Base-by-base conservation (phyloP, 2,113 vertebrate genomes). In the Ptilonorhynchus violaceus region DNA sequence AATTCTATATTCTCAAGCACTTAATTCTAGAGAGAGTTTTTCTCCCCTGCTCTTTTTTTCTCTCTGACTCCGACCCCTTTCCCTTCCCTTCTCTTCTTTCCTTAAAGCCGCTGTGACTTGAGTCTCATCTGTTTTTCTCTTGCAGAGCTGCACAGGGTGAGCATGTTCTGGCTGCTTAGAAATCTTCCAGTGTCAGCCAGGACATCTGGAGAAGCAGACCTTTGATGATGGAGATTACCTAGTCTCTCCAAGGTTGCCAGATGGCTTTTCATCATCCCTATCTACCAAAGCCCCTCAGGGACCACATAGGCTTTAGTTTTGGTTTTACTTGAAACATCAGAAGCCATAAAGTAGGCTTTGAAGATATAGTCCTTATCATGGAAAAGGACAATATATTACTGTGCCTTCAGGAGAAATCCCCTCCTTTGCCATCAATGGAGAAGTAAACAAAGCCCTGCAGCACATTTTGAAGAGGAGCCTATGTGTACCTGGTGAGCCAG, bases 401-500 rank as follows among this genome's bases (percentile, higher is more conserved):
- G 37, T 39, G 64, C 44, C 41, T 72, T 58, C 23, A 33, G 59
- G 30, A 59, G 52, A 59, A 92, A 77, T 59, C 13, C 18, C 55
- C 42, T 66, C 17, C 69, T 88, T 39, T 69, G 41, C 19, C 59
- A 8, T 50, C 7, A 7, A 10, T 17, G 30, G 27, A 58, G 59
- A 69, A 72, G n/a, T 27, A 91, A 90, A 73, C 1, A 5, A 42
- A 93, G 44, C 14, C 53, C 49, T 28, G 42, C 13, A 67, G 49
- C 20, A 4, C 15, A 49, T 64, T 56, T 21, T 82, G 60, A 56
- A 46, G 55, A 22, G 52, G 33, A 18, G 8, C 4, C 15, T 35
- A 0, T 3, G 22, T 27, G 6, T n/a, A 21, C 2, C 6, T 37
- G 33, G 13, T 23, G 27, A 41, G 23, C 15, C 13, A 63, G 59